Evolutionary conservation across 2,113 vertebrate genomes (phyloP), one percentile per base, ranked within the genome.

Genomic region (Prolemur simus): DNA sequence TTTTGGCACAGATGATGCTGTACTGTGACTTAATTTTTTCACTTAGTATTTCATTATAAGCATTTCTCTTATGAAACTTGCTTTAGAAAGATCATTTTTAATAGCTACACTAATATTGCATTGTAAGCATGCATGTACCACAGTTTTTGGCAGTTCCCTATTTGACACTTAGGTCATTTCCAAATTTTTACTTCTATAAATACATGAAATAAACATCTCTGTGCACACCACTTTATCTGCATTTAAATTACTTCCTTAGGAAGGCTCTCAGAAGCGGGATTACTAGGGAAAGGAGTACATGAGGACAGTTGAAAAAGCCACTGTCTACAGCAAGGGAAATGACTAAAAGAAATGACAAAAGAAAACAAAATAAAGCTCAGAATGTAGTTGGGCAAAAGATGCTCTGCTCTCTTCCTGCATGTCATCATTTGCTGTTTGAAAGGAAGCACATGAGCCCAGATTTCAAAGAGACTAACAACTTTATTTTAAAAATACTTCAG

Each of bases 391-490:
- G 89, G 87, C 39, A 42, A 66, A 87, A 89, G 87, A 45, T 0
- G 52, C 77, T 54, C 88, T 21, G 49, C 71, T 77, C 64, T 49
- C 54, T 78, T 68, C 92, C 76, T 23, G n/a, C 3, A 3, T 9
- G 47, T 52, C 82, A 78, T 68, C 74, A 12, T 34, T 34, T 10
- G 54, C 93, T 39, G 54, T n/a, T 11, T 94, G 58, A 96, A 97
- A 96, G 83, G 58, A 74, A 80, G 64, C 80, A 63, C 60, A 23
- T 34, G 89, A 84, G 90, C 92, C 87, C 54, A 66, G 96, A 82
- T 95, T 96, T 97, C 96, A 98, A 89, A 97, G 82, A 78, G 87
- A 89, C 83, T 84, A 94, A 95, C 96, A 96, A 95, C 89, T 96
- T 97, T 81, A 92, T 90, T 91, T 96, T 95, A 39, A 95, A 97